These are phyloP conservation scores for Phaedon cochleariae DNA, from an alignment of 2,888 invertebrate species.

Conservation along the genomic window DNA sequence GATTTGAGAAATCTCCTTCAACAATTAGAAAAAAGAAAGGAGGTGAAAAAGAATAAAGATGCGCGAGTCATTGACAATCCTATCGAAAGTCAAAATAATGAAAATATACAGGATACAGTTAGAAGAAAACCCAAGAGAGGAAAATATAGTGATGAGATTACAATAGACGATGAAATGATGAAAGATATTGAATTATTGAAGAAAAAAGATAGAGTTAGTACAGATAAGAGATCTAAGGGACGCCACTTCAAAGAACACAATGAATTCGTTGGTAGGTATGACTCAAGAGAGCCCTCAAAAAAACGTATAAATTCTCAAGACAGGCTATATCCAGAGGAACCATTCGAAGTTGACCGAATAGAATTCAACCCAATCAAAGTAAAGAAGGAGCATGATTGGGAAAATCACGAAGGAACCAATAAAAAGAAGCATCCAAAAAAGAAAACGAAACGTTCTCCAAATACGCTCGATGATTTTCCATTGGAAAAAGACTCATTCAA, in stretches of 20 bases:
- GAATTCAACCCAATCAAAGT: slow-evolving; percentile 14
- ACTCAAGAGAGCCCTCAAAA: neutral
- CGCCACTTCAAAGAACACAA: slow-evolving; percentile 36
- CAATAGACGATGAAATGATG: neutral
- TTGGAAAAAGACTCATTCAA: slow-evolving; percentile 18
- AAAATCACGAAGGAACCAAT: neutral
- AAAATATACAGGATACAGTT: neutral
- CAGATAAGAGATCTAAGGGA: slow-evolving; percentile 5
- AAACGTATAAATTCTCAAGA: slow-evolving; percentile 14
- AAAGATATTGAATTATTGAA: slow-evolving; percentile 1
- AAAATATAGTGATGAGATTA: neutral
- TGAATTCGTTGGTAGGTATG: slow-evolving; percentile 33
- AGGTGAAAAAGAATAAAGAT: neutral
- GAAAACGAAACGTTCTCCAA: neutral
- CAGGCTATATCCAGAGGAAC: neutral
- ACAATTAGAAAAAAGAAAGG: slow-evolving; percentile 2
- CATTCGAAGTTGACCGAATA: slow-evolving; percentile 7
- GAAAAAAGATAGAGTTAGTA: slow-evolving; percentile 8
- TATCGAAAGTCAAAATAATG: neutral
- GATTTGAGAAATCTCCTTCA: neutral
- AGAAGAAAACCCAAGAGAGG: neutral
- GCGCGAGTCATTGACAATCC: neutral
- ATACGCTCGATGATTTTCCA: slow-evolving; percentile 18
- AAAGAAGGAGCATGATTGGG: slow-evolving; percentile 29
- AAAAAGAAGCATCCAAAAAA: neutral